Conservation (phyloP, 2,797 vertebrate species). For the Halcyon smyrnensis region DNA sequence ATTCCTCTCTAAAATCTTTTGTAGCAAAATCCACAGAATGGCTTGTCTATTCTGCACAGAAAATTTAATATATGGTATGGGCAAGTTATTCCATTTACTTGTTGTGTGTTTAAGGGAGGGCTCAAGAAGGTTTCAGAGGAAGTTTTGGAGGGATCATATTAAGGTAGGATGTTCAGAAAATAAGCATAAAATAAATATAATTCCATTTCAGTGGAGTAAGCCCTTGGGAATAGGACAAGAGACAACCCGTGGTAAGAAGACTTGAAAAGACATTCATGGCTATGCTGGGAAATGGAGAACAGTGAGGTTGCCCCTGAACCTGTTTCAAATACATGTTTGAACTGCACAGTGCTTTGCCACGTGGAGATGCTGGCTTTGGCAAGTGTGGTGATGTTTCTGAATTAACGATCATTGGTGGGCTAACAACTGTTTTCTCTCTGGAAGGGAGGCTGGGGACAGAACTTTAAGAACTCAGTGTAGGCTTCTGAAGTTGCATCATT, state of each 20-base stretch:
- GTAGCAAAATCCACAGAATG: neutral
- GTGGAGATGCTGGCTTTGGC: neutral
- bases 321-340: neutral
- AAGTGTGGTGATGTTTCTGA: neutral
- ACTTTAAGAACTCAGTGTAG: neutral
- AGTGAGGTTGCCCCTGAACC: neutral
- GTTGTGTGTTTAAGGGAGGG: neutral
- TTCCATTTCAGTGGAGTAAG: neutral
- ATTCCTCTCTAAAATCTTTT: slow-evolving; percentile 9
- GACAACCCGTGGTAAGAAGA: neutral
- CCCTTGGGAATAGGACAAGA: neutral
- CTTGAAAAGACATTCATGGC: neutral
- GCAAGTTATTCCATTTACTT: neutral
- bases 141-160: neutral
- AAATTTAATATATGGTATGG: neutral
- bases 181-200: neutral
- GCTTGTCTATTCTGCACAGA: neutral
- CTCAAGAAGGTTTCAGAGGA: neutral
- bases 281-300: neutral
- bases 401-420: neutral
- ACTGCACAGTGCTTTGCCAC: neutral
- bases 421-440: neutral
- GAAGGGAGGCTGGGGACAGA: neutral
- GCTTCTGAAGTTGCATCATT: neutral
- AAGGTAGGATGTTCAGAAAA: neutral